A percentile compares a stretch with the other conserved stretches of the same genome.
Evolutionary conservation across 1,140 invertebrate genomes (phyloP).

Genomic region (Monochamus saltuarius): DNA sequence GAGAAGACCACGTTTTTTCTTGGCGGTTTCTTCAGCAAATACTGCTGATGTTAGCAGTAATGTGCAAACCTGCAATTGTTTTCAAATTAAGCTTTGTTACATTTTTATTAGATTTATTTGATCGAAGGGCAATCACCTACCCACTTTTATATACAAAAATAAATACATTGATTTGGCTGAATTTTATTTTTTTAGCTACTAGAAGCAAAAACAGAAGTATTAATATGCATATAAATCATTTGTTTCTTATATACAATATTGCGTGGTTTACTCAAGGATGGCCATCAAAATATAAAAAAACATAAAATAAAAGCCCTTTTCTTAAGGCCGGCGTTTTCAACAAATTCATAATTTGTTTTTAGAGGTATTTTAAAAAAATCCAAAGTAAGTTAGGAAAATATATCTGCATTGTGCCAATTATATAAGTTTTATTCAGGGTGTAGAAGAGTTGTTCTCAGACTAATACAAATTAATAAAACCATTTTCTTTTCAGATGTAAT

Average conservation of each 20-base stretch:
- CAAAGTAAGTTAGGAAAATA: no score
- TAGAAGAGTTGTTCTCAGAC: no score
- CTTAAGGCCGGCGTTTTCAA: no score
- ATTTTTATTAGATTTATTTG: constrained; percentile 3
- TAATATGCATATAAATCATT: not conserved
- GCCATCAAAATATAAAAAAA: no score
- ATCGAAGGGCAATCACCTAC: not conserved
- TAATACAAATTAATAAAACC: no score
- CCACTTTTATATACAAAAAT: not conserved
- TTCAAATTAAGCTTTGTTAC: not conserved
- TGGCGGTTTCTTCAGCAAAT: constrained; percentile 19
- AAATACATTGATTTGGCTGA: not conserved
- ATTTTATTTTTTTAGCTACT: not conserved
- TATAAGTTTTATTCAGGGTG: no score
- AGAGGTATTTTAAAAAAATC: no score
- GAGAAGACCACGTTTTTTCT: constrained; percentile 22
- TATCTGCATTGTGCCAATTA: no score
- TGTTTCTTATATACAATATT: not conserved
- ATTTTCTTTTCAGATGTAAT: no score
- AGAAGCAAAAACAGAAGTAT: not conserved
- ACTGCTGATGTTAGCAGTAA: constrained; percentile 31
- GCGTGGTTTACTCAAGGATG: not conserved
- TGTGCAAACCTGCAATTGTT: constrained; percentile 32
- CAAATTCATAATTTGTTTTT: no score
- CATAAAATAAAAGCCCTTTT: no score